Conservation (phyloP, 2,113 vertebrate species). For the Apus apus region DNA sequence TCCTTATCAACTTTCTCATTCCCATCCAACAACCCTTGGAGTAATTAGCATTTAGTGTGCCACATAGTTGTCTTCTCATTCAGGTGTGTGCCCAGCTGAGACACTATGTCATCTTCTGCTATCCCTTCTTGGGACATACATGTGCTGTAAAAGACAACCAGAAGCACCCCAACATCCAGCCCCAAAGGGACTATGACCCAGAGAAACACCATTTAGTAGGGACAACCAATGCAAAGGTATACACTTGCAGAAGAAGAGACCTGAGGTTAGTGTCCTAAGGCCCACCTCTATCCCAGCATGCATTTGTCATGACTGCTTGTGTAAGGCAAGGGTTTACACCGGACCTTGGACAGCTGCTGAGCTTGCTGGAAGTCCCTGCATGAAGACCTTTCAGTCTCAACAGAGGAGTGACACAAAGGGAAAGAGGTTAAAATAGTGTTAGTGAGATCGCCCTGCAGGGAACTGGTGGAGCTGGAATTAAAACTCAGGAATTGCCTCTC, state of each 20-base stretch:
- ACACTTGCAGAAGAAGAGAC: background rate
- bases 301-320: background rate
- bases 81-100: background rate
- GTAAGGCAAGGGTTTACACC: background rate
- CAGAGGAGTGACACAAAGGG: background rate
- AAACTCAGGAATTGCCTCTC: background rate
- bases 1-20: background rate
- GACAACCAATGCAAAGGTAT: background rate
- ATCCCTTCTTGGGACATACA: background rate
- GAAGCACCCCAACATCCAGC: background rate
- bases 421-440: background rate
- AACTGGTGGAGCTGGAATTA: background rate
- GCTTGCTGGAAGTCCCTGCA: background rate
- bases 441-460: background rate
- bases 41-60: background rate
- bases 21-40: background rate
- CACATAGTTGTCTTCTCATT: background rate
- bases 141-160: background rate
- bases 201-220: background rate
- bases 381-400: background rate
- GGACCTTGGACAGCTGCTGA: background rate
- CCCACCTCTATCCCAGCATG: background rate
- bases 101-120: background rate
- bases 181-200: background rate
- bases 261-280: background rate